Base-by-base conservation (phyloP, 1,140 invertebrate species). In the Drosophila ironensis region DNA sequence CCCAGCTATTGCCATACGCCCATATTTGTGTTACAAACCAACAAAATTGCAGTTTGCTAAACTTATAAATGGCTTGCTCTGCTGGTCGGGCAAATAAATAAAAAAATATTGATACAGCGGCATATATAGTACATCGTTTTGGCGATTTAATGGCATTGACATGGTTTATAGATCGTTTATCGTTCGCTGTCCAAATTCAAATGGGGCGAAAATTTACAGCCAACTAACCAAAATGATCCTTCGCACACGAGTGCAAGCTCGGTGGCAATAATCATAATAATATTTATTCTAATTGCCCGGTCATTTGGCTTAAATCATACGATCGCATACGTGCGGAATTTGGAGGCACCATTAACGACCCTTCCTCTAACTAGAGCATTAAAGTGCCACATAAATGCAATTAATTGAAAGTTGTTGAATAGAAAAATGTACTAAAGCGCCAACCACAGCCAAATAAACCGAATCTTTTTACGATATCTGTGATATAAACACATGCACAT, bases 121-220 rank as follows among this genome's bases (percentile, higher is more conserved):
- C n/a, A n/a, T n/a, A n/a, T n/a, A n/a, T n/a, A n/a, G n/a, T n/a
- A n/a, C n/a, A n/a, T 16, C 1, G 11, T 35, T 5, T 14, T 27
- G 0, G 12, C 6, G 9, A 40, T 17, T 38, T 40, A 11, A 54
- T 12, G 33, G 7, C 41, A 27, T 46, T 68, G 60, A 41, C 48
- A 45, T n/a, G n/a, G n/a, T n/a, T n/a, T n/a, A 33, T 33, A 22
- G 24, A 9, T 40, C 25, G 40, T 57, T 72, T 47, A 50, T 46
- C 4, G 45, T 9, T 53, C 60, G 59, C 28, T 52, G 57, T 51
- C 44, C 11, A 16, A 14, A 3, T 37, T 54, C 56, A 71, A 56
- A 80, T 66, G 64, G 45, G 16, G 47, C 66, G 50, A 28, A 38
- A 59, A 47, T 69, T 74, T 52, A 51, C 56, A 22, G 30, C 9